phyloP scores from a whole-genome alignment of 2,113 vertebrate genomes.

The Chascanopsetta lugubris region DNA sequence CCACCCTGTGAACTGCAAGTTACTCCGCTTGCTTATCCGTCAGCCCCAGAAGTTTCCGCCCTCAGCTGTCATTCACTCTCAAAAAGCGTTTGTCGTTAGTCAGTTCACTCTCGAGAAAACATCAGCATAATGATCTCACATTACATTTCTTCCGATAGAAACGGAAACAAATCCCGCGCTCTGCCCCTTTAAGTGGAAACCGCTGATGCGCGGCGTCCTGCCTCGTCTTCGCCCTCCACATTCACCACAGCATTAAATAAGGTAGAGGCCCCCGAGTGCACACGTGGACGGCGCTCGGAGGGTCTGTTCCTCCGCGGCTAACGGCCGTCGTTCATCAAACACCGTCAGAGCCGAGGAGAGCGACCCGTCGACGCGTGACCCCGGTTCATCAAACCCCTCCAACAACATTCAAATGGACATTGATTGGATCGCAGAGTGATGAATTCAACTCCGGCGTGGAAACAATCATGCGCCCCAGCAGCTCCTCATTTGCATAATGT shows the following conservation, averaged over 20 bases:
- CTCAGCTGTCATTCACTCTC: too few relatives aligned
- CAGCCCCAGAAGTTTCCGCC: too few relatives aligned
- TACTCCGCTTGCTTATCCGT: too few relatives aligned
- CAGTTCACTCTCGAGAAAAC: too few relatives aligned
- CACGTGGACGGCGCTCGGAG: neutral
- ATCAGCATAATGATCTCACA: too few relatives aligned
- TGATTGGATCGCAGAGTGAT: conserved; percentile 18
- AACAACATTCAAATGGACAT: conserved; percentile 12
- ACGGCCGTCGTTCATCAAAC: conserved; percentile 26
- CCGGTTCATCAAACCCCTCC: conserved; percentile 18
- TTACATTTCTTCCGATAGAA: too few relatives aligned
- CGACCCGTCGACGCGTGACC: neutral
- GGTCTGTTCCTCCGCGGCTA: conserved; percentile 6
- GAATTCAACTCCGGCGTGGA: conserved; percentile 7
- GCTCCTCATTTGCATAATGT: conserved; percentile 10
- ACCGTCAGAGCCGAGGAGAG: neutral
- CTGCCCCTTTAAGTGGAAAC: too few relatives aligned
- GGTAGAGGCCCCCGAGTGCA: too few relatives aligned
- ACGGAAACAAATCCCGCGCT: too few relatives aligned
- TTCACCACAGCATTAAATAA: conserved; percentile 5
- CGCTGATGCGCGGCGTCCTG: too few relatives aligned
- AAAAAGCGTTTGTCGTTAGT: too few relatives aligned
- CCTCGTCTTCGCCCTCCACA: neutral
- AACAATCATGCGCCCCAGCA: conserved; percentile 10
- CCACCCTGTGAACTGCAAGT: too few relatives aligned